Base-by-base conservation (phyloP, 2,888 invertebrate genomes). In the Cantharis nigra region DNA sequence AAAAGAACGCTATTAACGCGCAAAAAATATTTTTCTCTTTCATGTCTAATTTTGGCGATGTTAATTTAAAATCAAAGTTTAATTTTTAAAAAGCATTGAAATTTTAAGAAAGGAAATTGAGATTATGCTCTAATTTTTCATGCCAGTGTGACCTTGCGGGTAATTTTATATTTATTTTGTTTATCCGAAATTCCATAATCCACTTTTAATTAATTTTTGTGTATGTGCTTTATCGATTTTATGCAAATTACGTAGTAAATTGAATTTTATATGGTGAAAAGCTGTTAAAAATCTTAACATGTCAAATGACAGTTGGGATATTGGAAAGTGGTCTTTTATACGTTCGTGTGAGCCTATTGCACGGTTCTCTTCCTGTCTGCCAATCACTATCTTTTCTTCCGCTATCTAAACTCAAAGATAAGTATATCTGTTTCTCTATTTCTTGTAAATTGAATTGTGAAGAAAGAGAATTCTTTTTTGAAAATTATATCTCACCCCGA, bases 221-320 rank as follows among this genome's bases (percentile, higher is more conserved):
- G 13, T 65, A n/a, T 67, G 20, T 20, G 23, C 26, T 23, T 67
- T 67, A 67, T 67, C 26, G 65, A 67, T 67, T 67, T 23, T 67
- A 67, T 23, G 65, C 65, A 23, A 67, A 67, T 67, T 67, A 67
- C 26, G 65, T 20, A 26, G 7, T 67, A 67, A 67, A 67, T 67
- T 67, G 65, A 67, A 67, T 67, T 67, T 67, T 67, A 67, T 67
- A 67, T 67, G 23, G 11, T 23, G 65, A 67, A 67, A 67, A 67
- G 65, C 65, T 67, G 65, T 26, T 67, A 67, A 67, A 67, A 67
- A 67, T 67, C 65, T 67, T 23, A 67, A 67, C 65, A 26, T 83
- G 64, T 49, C 63, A 69, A 75, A 78, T 80, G 80, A 80, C 79
- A 80, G 80, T 75, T 76, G 78, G 80, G 80, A 80, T 80, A 80